phyloP scores from a whole-genome alignment of 2,888 invertebrate genomes.

The Carabus problematicus region DNA sequence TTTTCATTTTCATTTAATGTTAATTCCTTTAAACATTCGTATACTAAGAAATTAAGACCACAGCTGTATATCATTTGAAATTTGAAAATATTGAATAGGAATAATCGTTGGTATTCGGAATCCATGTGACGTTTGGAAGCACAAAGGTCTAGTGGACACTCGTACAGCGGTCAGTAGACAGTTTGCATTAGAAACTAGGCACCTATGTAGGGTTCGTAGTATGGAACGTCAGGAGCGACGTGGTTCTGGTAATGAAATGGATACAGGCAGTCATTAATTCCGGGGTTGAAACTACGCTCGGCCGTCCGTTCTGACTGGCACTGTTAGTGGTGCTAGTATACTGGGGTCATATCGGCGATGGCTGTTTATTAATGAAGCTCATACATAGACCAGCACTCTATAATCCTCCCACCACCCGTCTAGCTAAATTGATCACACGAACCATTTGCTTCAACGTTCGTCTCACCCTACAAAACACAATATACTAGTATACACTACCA shows the following conservation, averaged over 20 bases:
- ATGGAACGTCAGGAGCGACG: not conserved
- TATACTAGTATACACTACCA: no score
- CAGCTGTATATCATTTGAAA: no score
- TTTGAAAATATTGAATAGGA: no score
- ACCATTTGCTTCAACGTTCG: conserved; percentile 54
- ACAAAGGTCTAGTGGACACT: no score
- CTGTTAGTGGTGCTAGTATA: conserved; percentile 4
- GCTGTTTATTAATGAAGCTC: conserved; percentile 52
- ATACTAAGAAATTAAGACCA: no score
- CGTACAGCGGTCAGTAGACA: no score
- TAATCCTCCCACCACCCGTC: conserved; percentile 49
- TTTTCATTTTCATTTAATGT: no score
- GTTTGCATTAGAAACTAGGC: not conserved
- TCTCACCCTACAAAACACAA: no score
- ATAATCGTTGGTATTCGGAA: no score
- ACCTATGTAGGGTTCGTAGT: not conserved
- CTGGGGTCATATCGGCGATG: conserved; percentile 43
- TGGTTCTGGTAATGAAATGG: conserved; percentile 40
- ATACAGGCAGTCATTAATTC: conserved; percentile 42
- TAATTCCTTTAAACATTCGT: no score
- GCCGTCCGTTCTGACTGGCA: not conserved
- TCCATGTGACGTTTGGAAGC: no score
- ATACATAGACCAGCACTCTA: conserved; percentile 52
- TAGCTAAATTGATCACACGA: conserved; percentile 57
- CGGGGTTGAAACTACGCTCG: conserved; percentile 27